Base-by-base conservation (phyloP, 1,140 invertebrate genomes). In the Drosophila insularis region DNA sequence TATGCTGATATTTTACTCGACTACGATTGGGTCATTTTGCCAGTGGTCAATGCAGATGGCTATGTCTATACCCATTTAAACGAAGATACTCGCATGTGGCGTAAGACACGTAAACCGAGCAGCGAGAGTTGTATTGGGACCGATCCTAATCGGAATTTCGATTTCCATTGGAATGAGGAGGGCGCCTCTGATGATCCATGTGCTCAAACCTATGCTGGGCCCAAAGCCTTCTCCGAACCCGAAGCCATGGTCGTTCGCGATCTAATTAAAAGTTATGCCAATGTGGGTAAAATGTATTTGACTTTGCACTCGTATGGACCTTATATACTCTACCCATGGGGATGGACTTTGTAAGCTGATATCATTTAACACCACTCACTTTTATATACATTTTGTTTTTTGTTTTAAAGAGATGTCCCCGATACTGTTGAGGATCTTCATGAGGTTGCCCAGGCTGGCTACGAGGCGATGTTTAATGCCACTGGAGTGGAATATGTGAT, bases 311-410 rank as follows among this genome's bases (percentile, higher is more conserved):
- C 94, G 54, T 94, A 93, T 77, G 95, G 95, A 21, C 93, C 94
- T 68, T 94, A 94, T 74, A 90, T 95, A 40, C 81, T 96, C 5
- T 95, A 96, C 76, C 95, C 96, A 11, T 96, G 95, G 94, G 96
- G 95, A 19, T 95, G 94, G 75, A 95, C 94, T 14, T 59, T 31
- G 89, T 91, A 32, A 67, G 74, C 80, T 7, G 10, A 53, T 10
- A 0, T 11, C 0, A 0, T 1, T 10, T 1, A 7, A 23, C n/a
- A 0, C 7, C 21, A 17, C 13, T 10, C 19, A 6, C 0, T 0
- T 27, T 27, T 27, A 27, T 27, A 27, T 13, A 0, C 4, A 13
- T 53, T 59, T 40, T 0, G 8, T 5, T 27, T 27, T 27, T 27
- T 6, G 27, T 27, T 27, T 27, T 27, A 27, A 6, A 89, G 80